Conservation (phyloP, 2,797 vertebrate species). For the Clarias laeviceps region DNA sequence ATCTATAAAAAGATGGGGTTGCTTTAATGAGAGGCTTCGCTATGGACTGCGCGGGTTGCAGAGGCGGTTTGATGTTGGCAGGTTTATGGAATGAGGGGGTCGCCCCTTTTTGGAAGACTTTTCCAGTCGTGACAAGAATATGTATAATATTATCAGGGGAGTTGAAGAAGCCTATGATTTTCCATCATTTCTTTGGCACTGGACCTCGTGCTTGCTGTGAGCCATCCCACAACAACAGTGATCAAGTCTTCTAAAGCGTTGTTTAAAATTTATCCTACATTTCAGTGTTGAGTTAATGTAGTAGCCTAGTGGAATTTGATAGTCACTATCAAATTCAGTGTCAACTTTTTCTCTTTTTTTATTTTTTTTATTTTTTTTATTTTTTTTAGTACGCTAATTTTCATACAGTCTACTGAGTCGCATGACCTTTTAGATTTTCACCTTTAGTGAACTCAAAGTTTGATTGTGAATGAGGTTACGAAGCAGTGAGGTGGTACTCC, state of each 20-base stretch:
- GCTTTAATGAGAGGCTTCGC: conserved; percentile 20
- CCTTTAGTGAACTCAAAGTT: not conserved
- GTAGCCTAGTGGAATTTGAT: not conserved
- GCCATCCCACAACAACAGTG: not conserved
- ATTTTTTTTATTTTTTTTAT: too few species aligned
- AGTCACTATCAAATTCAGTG: too few species aligned
- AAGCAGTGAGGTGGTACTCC: conserved; percentile 1
- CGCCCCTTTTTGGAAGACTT: not conserved
- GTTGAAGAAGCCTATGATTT: not conserved
- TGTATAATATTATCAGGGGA: not conserved
- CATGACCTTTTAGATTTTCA: too few species aligned
- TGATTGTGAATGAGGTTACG: not conserved
- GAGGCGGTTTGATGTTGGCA: conserved; percentile 31
- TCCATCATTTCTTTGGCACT: not conserved
- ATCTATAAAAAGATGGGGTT: conserved; percentile 37
- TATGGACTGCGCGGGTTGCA: not conserved
- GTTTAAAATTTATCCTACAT: not conserved
- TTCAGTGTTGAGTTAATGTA: not conserved
- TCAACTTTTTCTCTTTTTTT: not conserved
- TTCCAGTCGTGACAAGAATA: not conserved
- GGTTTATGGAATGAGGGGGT: conserved; percentile 12
- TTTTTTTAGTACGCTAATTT: not conserved
- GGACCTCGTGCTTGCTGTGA: not conserved
- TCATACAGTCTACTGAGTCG: not conserved
- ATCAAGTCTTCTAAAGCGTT: not conserved